Evolutionary conservation across 2,113 vertebrate species (phyloP).

Genomic region (Cynopterus brachyotis): DNA sequence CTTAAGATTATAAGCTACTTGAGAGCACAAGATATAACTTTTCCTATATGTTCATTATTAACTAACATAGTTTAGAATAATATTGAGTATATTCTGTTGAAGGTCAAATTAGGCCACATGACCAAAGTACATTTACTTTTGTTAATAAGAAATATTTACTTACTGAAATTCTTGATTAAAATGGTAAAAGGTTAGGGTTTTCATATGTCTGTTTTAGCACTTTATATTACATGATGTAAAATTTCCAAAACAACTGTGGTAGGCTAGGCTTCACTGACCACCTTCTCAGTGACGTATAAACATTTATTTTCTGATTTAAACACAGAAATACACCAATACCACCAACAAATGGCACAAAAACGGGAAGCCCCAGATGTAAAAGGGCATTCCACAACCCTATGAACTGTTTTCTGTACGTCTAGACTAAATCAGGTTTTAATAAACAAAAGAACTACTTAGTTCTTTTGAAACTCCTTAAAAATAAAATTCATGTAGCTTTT

Average conservation of each 20-base stretch:
- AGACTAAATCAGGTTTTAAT: background rate
- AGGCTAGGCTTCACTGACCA: background rate
- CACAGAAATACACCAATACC: background rate
- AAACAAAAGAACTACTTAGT: background rate
- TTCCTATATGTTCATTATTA: background rate
- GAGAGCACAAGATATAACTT: background rate
- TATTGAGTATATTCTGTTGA: background rate
- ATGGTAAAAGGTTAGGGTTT: background rate
- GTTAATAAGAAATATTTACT: background rate
- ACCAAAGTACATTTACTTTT: background rate
- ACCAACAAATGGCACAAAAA: background rate
- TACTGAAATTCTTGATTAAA: background rate
- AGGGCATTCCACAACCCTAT: background rate
- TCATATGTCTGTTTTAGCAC: background rate
- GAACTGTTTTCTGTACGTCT: background rate
- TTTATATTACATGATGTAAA: background rate
- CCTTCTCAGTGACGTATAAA: background rate
- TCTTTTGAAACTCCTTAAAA: constrained; percentile 36
- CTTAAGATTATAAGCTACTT: background rate
- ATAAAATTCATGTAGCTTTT: background rate
- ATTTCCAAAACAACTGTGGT: background rate
- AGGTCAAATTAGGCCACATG: background rate
- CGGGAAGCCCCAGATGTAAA: background rate
- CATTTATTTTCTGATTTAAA: background rate
- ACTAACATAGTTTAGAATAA: background rate